These are phyloP conservation scores for Cartodere bifasciata DNA, from an alignment of 2,888 invertebrate species.

Conservation along the genomic window DNA sequence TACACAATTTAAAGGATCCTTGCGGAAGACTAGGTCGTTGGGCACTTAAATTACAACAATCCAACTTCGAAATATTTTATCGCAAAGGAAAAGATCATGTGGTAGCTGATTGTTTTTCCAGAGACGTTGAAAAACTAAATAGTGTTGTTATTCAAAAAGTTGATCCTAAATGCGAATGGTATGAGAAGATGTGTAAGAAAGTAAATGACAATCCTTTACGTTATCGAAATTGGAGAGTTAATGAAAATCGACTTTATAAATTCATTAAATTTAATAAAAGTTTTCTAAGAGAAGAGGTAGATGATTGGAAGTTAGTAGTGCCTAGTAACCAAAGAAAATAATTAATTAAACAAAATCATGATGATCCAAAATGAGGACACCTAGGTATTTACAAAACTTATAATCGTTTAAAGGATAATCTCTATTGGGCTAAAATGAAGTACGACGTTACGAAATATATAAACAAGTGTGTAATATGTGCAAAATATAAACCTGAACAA, in stretches of 20 bases:
- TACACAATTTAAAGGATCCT: too few relatives aligned
- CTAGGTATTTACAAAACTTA: constrained; percentile 18
- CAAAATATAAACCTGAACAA: constrained; percentile 16
- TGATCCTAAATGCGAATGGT: too few relatives aligned
- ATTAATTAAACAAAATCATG: constrained; percentile 16
- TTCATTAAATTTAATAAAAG: too few relatives aligned
- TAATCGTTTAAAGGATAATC: constrained; percentile 10
- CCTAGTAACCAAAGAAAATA: constrained; percentile 10
- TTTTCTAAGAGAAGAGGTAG: constrained; percentile 5
- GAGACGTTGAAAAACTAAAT: too few relatives aligned
- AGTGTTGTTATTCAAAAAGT: too few relatives aligned
- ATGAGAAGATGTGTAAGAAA: background rate
- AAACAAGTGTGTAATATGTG: constrained; percentile 16
- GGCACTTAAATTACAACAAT: too few relatives aligned
- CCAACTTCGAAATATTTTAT: too few relatives aligned
- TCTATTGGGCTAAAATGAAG: constrained; percentile 22
- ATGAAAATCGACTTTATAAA: background rate
- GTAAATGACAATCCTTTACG: constrained; percentile 2
- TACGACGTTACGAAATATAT: constrained; percentile 18
- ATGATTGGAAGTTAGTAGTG: constrained; percentile 11
- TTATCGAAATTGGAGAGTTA: constrained; percentile 4
- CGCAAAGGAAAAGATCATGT: too few relatives aligned
- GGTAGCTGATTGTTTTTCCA: too few relatives aligned
- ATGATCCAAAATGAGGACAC: constrained; percentile 20
- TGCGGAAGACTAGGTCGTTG: too few relatives aligned